Percentiles rank a stretch among this genome's conserved stretches.
Conservation (phyloP, 2,113 vertebrate species). For the Abramis brama region DNA sequence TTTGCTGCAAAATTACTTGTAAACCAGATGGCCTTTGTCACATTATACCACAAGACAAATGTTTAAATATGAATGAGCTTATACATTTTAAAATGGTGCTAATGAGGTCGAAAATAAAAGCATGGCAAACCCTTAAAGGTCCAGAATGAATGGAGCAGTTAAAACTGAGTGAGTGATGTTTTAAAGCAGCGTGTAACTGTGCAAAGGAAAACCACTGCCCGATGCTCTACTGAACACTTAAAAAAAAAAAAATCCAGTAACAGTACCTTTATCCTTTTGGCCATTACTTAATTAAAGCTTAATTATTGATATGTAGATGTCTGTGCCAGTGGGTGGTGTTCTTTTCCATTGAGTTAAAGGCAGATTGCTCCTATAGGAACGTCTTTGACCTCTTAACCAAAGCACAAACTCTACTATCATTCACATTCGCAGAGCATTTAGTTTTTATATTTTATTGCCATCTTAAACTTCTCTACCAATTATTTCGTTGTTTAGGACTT, state of each 20-base stretch:
- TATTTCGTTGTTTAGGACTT: not conserved
- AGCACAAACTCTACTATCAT: not conserved
- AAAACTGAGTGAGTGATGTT: not conserved
- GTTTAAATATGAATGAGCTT: conserved; percentile 15
- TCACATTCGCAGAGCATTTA: not conserved
- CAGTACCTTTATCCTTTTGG: not conserved
- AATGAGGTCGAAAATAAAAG: conserved; percentile 15
- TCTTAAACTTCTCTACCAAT: not conserved
- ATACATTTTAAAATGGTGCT: conserved; percentile 13
- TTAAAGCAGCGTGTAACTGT: not conserved
- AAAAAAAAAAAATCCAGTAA: too few relatives aligned
- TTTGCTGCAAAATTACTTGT: not conserved
- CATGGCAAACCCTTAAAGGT: not conserved
- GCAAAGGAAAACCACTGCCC: not conserved
- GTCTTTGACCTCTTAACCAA: not conserved
- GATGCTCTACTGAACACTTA: not conserved
- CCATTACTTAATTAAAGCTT: conserved; percentile 16
- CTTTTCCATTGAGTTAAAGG: not conserved
- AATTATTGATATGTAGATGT: conserved; percentile 4
- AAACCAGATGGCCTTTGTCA: conserved; percentile 28
- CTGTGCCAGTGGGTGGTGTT: not conserved
- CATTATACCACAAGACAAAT: not conserved
- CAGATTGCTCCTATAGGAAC: not conserved
- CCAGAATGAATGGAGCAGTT: not conserved
- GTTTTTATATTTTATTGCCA: not conserved